Conservation (phyloP, 2,888 invertebrate species). For the Eupithecia dodoneata region DNA sequence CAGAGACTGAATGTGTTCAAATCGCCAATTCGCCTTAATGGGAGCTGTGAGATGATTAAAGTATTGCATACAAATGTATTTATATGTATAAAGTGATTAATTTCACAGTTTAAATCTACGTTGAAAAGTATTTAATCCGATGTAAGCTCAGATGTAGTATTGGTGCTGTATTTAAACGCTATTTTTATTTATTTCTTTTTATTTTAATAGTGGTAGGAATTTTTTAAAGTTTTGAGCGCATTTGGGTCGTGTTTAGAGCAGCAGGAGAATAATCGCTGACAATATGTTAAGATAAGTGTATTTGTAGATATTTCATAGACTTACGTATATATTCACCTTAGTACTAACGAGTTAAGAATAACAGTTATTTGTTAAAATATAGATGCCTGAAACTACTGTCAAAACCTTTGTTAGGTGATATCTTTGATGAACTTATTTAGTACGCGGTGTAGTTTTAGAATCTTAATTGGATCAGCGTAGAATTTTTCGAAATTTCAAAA, state of each 20-base stretch:
- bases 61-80: conserved; percentile 48
- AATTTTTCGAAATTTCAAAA: background rate
- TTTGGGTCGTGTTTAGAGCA: conserved; percentile 53
- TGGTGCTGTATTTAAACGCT: conserved; percentile 31
- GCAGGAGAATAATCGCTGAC: conserved; percentile 82
- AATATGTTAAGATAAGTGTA: conserved; percentile 56
- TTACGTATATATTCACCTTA: background rate
- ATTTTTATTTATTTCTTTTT: conserved; percentile 3
- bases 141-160: conserved; percentile 33
- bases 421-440: background rate
- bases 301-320: background rate
- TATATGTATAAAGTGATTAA: conserved; percentile 23
- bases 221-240: conserved; percentile 34
- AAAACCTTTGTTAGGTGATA: background rate
- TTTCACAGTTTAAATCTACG: conserved; percentile 19
- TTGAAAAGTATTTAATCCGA: conserved; percentile 23
- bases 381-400: background rate
- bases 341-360: background rate
- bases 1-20: conserved; percentile 67
- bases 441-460: background rate
- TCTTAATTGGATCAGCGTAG: background rate
- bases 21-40: conserved; percentile 77
- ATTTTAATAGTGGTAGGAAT: conserved; percentile 6
- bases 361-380: background rate
- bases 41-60: conserved; percentile 80